Base-by-base conservation (phyloP, 2,113 vertebrate species). In the Pterocles orientalis region DNA sequence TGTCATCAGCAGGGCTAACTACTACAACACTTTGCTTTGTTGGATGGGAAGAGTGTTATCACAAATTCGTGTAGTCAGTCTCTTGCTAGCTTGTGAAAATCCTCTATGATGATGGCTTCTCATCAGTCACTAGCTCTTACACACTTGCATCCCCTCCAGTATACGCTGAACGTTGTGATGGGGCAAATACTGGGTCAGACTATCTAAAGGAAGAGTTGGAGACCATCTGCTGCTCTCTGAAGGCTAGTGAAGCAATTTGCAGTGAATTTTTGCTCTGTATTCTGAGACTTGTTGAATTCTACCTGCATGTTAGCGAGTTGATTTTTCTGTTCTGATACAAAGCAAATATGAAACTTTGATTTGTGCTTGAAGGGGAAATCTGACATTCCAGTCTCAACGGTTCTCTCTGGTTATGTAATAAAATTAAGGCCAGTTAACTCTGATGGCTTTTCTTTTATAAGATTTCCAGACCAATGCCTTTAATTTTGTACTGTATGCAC, bases 301-400 rank as follows among this genome's bases (percentile, higher is more conserved):
- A 71, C 71, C 79, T 94, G 91, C 91, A 1, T 71, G 71, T 62
- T 91, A 92, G 96, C 83, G 91, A 95, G 94, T 65, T 81, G 92
- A 15, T 64, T 73, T 84, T 93, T 76, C 26, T 86, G 82, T 94
- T 72, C 66, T 86, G 89, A 88, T 95, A 91, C 89, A 81, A 95
- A 96, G 91, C 93, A 94, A 95, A 97, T 62, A 90, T 10, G 47
- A 95, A 94, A 73, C 89, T 95, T 83, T 95, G 95, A 91, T 60
- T 92, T 82, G 92, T 85, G 77, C 58, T 90, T 68, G 62, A 83
- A 83, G 83, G 66, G 92, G 72, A 70, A 89, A 43, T 80, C 73
- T 95, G 87, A 94, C 92, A 97, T 97, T 97, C 96, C 96, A 96
- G 92, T 95, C 94, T 95, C 82, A 64, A 90, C 68, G 96, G 93